Base-by-base conservation (phyloP, 2,888 invertebrate genomes). In the Pseudococcus jackbeardsleyi region DNA sequence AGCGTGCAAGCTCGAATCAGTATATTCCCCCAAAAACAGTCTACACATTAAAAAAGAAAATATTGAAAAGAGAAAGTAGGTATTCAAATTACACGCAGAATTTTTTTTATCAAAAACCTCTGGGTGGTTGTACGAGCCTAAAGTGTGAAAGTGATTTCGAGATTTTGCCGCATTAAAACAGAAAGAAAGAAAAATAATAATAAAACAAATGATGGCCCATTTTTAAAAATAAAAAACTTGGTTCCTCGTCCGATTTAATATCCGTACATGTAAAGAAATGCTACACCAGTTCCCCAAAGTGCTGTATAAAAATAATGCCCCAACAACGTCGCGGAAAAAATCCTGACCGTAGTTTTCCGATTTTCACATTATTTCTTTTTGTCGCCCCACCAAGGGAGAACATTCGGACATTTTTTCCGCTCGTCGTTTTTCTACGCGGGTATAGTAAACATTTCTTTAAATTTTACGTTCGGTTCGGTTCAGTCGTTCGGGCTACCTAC, bases 201-300 rank as follows among this genome's bases (percentile, higher is more conserved):
- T 82, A 82, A 82, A 82, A 82, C 79, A 82, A 82, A 82, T 82
- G 79, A 82, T n/a, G 9, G 33, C 3, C 79, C 79, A 46, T 82
- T 46, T 82, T 82, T 82, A 46, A 12, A 46, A 82, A 82, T 46
- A 82, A 46, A 19, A 82, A 82, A 82, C n/a, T 82, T 46, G 46
- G 19, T 82, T 82, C 46, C 11, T 82, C 39, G 39, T 82, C 46
- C 46, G n/a, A 17, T 82, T 82, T 82, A 82, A 82, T 82, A 82
- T 82, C 79, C 79, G 79, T 4, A 82, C 79, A 82, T 82, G 79
- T 82, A 82, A 82, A 17, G 46, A 82, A 82, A 42, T 15, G 19
- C 39, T 82, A n/a, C 15, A 82, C 46, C 79, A 42, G 46, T 19
- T 79, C 79, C 79, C 79, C n/a, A 19, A 82, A 82, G 79, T 42